These are phyloP conservation scores for Heliconius hermathena DNA, from an alignment of 1,140 invertebrate genomes.

Conservation along the genomic window DNA sequence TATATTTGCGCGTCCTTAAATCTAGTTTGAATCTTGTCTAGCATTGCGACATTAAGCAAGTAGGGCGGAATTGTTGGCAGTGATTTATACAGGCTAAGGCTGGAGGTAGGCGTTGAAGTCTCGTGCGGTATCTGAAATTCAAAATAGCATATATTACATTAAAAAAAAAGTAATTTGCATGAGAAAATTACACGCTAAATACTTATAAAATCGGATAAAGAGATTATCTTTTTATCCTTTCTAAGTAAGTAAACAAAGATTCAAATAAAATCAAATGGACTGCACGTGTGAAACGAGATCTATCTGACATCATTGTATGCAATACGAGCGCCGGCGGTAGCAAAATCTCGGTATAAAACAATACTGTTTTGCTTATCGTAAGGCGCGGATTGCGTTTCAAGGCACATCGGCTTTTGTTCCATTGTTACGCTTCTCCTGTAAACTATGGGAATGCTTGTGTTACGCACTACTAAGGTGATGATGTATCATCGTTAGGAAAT, in stretches of 20 bases:
- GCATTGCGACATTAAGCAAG: constrained; percentile 72
- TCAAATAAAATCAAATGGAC: constrained; percentile 30
- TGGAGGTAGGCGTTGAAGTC: constrained; percentile 56
- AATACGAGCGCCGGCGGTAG: constrained; percentile 41
- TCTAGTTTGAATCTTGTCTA: constrained; percentile 62
- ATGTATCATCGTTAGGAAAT: constrained; percentile 32
- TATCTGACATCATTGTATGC: constrained; percentile 36
- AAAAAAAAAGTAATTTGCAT: neutral
- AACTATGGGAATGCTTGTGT: constrained; percentile 33
- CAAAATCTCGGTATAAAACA: constrained; percentile 61
- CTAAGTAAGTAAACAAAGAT: constrained; percentile 5
- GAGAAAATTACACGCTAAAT: neutral
- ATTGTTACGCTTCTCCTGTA: constrained; percentile 56
- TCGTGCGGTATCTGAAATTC: constrained; percentile 58
- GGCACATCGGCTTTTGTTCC: constrained; percentile 66
- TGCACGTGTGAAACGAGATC: constrained; percentile 45
- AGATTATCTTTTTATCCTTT: constrained; percentile 19
- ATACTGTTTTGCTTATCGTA: constrained; percentile 66
- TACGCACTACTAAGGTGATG: constrained; percentile 28
- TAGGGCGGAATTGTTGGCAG: constrained; percentile 78
- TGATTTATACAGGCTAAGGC: constrained; percentile 67
- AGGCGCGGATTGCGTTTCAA: constrained; percentile 47
- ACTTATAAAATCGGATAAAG: neutral
- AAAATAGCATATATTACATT: constrained; percentile 28
- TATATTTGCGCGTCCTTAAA: constrained; percentile 53